Evolutionary conservation across 2,797 vertebrate species (phyloP).

Genomic region (Columba guinea): DNA sequence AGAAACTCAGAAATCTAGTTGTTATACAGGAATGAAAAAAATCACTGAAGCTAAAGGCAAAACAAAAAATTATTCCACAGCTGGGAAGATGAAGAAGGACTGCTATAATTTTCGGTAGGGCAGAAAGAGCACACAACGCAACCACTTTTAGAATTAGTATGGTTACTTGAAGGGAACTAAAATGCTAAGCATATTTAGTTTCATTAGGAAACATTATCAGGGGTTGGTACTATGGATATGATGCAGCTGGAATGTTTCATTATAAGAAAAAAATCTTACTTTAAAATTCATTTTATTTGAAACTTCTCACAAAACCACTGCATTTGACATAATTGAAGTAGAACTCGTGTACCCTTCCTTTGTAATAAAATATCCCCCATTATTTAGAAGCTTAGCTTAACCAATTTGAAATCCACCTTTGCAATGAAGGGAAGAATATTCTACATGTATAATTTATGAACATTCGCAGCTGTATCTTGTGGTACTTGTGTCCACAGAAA

Average conservation of each 20-base stretch:
- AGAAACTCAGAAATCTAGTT: background rate
- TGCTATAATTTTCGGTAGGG: background rate
- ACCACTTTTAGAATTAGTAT: background rate
- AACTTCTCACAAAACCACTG: background rate
- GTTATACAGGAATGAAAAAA: background rate
- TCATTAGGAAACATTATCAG: constrained; percentile 4
- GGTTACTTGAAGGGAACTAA: constrained; percentile 4
- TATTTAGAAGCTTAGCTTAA: background rate
- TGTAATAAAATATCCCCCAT: background rate
- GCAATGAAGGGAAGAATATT: background rate
- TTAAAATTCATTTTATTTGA: background rate
- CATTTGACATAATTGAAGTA: background rate
- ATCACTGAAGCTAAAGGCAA: background rate
- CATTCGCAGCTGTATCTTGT: background rate
- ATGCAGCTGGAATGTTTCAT: constrained; percentile 13
- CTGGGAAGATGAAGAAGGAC: background rate
- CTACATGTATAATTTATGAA: background rate
- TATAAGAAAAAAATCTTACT: background rate
- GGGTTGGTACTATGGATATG: background rate
- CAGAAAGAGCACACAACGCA: background rate
- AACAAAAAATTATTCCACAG: background rate
- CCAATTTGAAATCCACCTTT: background rate
- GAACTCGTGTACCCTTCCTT: background rate
- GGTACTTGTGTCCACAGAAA: background rate
- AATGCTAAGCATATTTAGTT: background rate